Evolutionary conservation across 1,140 invertebrate genomes (phyloP), one percentile per base, ranked within the genome.

Genomic region (Steinernema feltiae): DNA sequence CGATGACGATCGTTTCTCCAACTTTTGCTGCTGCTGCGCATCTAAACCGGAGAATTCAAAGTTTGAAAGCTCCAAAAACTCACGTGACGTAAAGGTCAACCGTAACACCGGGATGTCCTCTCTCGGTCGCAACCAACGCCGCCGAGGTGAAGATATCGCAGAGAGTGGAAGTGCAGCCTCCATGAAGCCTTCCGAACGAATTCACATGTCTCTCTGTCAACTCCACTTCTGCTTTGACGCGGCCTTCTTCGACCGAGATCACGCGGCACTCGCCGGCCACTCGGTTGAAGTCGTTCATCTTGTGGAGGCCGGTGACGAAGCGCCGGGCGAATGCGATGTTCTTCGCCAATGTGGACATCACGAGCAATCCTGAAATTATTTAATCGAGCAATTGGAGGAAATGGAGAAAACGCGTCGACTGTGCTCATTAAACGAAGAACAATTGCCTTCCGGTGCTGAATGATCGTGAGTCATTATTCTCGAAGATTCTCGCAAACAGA

Each of bases 131-230:
- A 0, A 80, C n/a, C 48, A 78, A 70, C 0, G 92, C 93, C 84
- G 91, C 91, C 0, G 92, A 92, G 1, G 93, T 94, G 18, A 95
- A 86, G 75, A 89, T 89, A 87, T 96, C 94, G 17, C 95, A 90
- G 17, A 95, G 81, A 0, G 92, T 92, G 15, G 91, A 90, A 7
- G 91, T 92, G 78, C 92, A 91, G 15, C 93, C 94, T 46, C 94
- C 93, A 88, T 95, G 93, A 1, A 95, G 86, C 0, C 90, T 90
- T 0, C 92, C 92, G 3, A 3, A 3, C 7, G 53, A 63, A 21
- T 63, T 63, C 12, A 63, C 53, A 7, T 63, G 53, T 7, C 24
- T 21, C 53, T 15, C 53, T 12, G 12, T 63, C 15, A 63, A 7
- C 3, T 63, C 53, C 53, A 63, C 12, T 63, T 63, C 53, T 7